phyloP scores from a whole-genome alignment of 2,888 invertebrate species.

The Herminia tarsipennalis region DNA sequence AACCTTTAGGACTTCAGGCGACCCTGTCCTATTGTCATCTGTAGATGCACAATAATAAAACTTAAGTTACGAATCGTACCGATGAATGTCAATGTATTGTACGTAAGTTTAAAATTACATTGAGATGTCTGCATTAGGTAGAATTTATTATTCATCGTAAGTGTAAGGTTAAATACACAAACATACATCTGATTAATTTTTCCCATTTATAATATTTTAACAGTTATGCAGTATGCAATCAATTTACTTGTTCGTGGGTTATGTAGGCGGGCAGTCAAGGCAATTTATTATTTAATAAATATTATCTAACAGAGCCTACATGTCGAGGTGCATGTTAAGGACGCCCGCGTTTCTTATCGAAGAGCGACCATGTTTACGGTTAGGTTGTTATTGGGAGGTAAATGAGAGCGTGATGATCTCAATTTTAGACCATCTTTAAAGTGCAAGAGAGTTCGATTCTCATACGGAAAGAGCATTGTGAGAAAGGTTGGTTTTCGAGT shows the following conservation, averaged over 20 bases:
- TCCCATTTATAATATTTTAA: slow-evolving; percentile 25
- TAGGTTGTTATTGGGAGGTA: not conserved
- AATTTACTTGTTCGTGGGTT: slow-evolving; percentile 19
- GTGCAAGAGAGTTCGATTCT: too few species aligned
- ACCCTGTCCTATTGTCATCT: not conserved
- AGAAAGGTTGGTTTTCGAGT: too few species aligned
- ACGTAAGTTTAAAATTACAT: not conserved
- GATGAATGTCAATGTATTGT: slow-evolving; percentile 24
- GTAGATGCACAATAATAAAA: not conserved
- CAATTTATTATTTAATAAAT: slow-evolving; percentile 39
- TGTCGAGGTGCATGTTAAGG: slow-evolving; percentile 45
- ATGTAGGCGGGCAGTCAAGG: slow-evolving; percentile 40
- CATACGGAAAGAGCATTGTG: too few species aligned
- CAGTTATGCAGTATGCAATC: slow-evolving; percentile 33
- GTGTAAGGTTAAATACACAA: too few species aligned
- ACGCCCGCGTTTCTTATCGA: slow-evolving; percentile 33
- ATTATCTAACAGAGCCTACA: slow-evolving; percentile 28
- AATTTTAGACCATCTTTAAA: too few species aligned
- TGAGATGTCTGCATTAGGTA: too few species aligned
- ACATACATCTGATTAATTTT: slow-evolving; percentile 8
- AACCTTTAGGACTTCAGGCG: too few species aligned
- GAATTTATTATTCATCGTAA: too few species aligned
- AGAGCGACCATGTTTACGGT: slow-evolving; percentile 35
- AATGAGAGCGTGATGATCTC: not conserved
- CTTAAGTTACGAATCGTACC: slow-evolving; percentile 8